Conservation (phyloP, 2,888 invertebrate genomes). For the Bombyx huttoni region DNA sequence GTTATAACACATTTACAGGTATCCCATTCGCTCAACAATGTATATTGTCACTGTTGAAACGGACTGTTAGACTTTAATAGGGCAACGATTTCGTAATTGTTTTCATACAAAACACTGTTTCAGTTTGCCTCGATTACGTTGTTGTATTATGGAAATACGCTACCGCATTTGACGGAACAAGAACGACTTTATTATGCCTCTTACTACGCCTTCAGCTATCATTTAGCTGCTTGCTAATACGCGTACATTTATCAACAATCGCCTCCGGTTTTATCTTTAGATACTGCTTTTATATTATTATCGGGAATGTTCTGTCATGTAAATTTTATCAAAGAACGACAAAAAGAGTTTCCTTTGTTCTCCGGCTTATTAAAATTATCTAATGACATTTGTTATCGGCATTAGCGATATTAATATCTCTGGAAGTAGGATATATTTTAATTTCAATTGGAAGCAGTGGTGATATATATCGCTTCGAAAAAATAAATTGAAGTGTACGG, state of each 20-base stretch:
- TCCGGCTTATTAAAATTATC: too few relatives aligned
- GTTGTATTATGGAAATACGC: constrained; percentile 1
- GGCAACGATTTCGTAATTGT: background rate
- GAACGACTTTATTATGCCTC: constrained; percentile 5
- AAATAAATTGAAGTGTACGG: too few relatives aligned
- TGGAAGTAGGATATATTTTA: too few relatives aligned
- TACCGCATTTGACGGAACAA: constrained; percentile 1
- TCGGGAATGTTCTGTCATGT: background rate
- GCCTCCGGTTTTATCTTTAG: constrained; percentile 12
- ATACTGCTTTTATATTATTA: background rate
- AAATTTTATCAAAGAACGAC: background rate
- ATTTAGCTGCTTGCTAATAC: constrained; percentile 38
- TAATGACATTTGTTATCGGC: too few relatives aligned
- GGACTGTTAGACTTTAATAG: background rate
- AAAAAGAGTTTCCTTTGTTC: too few relatives aligned
- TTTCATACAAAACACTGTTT: background rate
- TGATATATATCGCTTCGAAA: too few relatives aligned
- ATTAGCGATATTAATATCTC: too few relatives aligned
- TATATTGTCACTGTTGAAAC: background rate
- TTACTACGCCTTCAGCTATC: constrained; percentile 25
- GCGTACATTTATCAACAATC: constrained; percentile 45
- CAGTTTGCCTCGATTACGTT: background rate
- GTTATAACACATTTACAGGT: too few relatives aligned
- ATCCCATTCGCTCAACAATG: too few relatives aligned
- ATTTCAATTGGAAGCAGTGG: too few relatives aligned